Base-by-base conservation (phyloP, 2,113 vertebrate genomes). In the Malurus cyaneus region DNA sequence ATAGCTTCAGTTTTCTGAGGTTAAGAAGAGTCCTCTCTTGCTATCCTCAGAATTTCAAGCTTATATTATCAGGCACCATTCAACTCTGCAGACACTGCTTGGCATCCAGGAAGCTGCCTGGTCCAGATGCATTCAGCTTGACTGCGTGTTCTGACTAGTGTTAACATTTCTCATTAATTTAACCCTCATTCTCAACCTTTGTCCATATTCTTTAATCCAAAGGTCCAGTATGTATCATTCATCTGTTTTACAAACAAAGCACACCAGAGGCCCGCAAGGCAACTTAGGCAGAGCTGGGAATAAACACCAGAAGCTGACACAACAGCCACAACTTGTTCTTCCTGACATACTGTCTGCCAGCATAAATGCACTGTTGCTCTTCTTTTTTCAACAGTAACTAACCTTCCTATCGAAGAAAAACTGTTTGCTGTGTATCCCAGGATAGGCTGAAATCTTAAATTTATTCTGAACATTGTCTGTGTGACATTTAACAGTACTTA, bases 151-250 rank as follows among this genome's bases (percentile, higher is more conserved):
- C 77, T 80, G 80, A 62, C 77, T 87, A 44, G 52, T 10, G 46
- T 64, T 85, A 85, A 28, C 64, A 71, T 57, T 89, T 81, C 73
- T 91, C 53, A 74, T 89, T 84, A 91, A 71, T 67, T 83, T 60
- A 79, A 28, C 21, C 25, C 32, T 89, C 80, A 86, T 89, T 83
- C 25, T 92, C 59, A 83, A 57, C 29, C 56, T 89, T 95, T 20
- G 8, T 41, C 78, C 73, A 28, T 80, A 32, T 79, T 71, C 44
- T 96, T 95, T 92, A 92, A 95, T 84, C 69, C 78, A 86, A 59
- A 81, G 21, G 26, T 71, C 73, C 6, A 1, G 87, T 14, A 79
- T 59, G 73, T 44, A 76, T 78, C 41, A 62, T 74, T 59, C 80
- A 89, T 32, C n/a, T 73, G 29, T 78, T 92, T 89, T 66, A 84